Conservation (phyloP, 1,140 invertebrate genomes). For the Aphaenogaster rudis region DNA sequence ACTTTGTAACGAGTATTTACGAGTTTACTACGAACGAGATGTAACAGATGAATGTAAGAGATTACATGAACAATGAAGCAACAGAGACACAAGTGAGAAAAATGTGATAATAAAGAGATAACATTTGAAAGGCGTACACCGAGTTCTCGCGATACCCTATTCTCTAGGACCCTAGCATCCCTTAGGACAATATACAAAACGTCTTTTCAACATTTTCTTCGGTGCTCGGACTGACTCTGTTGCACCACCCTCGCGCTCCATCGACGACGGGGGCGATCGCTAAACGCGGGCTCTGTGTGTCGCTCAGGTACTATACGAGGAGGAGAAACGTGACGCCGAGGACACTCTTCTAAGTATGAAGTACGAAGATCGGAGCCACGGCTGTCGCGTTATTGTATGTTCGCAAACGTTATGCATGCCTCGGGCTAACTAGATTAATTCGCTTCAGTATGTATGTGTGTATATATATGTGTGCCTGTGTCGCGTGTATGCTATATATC, state of each 20-base stretch:
- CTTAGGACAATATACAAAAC: not conserved
- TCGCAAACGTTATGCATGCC: slow-evolving; percentile 25
- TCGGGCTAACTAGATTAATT: slow-evolving; percentile 57
- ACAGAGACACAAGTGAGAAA: not conserved
- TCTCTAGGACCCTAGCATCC: not conserved
- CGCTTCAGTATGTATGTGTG: not conserved
- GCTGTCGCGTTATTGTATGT: slow-evolving; percentile 34
- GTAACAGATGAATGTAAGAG: not conserved
- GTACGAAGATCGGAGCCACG: slow-evolving; percentile 53
- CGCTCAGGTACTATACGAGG: slow-evolving; percentile 59
- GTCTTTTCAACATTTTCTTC: not conserved
- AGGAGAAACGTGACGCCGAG: slow-evolving; percentile 52
- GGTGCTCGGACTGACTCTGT: not conserved
- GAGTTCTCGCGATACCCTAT: not conserved
- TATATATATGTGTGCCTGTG: not conserved
- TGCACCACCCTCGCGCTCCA: not conserved
- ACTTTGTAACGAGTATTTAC: not conserved
- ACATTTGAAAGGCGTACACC: not conserved
- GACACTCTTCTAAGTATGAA: slow-evolving; percentile 27
- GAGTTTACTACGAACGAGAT: not conserved
- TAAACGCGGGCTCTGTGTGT: slow-evolving; percentile 43
- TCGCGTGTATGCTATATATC: not conserved
- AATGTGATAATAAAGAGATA: not conserved
- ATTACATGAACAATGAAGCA: not conserved
- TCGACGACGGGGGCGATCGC: slow-evolving; percentile 22